Evolutionary conservation across 2,888 invertebrate species (phyloP), one percentile per base, ranked within the genome.

Genomic region (Eumerus sabulonum): DNA sequence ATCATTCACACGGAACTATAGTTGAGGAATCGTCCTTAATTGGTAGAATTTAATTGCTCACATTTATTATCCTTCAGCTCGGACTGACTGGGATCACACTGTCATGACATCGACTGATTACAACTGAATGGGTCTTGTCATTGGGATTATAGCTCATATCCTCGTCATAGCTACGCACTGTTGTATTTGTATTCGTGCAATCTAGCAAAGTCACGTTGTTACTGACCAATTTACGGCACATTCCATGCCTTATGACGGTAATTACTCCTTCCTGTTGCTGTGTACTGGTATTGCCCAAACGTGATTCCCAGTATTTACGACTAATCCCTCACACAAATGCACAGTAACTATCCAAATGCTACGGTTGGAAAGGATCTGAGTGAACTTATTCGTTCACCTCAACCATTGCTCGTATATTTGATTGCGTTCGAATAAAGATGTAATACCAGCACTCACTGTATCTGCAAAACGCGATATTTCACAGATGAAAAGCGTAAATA

Each of bases 401-500:
- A n/a, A n/a, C n/a, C n/a, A n/a, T n/a, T n/a, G n/a, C n/a, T n/a
- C n/a, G n/a, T n/a, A n/a, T n/a, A n/a, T n/a, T n/a, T n/a, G n/a
- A 5, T 35, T 9, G 54, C 53, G 53, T 48, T 36, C 18, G 51
- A 72, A 72, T 77, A 62, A 71, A 76, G 66, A 76, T 48, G 64
- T 64, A 71, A 50, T 53, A 70, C 17, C 17, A 13, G 13, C 17
- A 35, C 40, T 19, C 35, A 1, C 17, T 27, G 3, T 47, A 64
- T 56, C 66, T 51, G 36, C 62, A 59, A 73, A 67, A 57, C 63
- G 47, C 47, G 51, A 44, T 63, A 68, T 63, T 73, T 77, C 53
- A 67, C 73, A 77, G 77, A 77, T 77, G 73, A 73, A 59, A 68
- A 73, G 51, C 63, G 77, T 40, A 77, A 77, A 77, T 68, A 77